Evolutionary conservation across 2,888 invertebrate species (phyloP).

Genomic region (Phengaris arion): DNA sequence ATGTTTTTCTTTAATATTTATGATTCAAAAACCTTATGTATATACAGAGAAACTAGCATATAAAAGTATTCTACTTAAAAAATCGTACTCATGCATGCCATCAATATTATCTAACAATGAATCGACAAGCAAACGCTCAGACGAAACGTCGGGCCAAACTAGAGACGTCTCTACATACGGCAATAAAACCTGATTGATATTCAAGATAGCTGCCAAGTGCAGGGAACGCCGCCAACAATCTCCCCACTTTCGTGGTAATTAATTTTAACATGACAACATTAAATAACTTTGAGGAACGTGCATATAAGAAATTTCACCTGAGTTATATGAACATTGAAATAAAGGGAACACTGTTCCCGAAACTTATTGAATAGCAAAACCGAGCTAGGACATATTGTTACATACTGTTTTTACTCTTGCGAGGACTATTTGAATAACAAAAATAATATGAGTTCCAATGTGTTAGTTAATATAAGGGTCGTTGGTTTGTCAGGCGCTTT

Average conservation of each 20-base stretch:
- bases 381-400: no score
- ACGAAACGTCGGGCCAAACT: constrained; percentile 33
- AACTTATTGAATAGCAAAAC: background rate
- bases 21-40: background rate
- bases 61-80: background rate
- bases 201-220: constrained; percentile 33
- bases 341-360: background rate
- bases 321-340: background rate
- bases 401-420: no score
- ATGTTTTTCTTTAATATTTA: no score
- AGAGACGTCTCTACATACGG: constrained; percentile 31
- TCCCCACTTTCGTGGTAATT: constrained; percentile 31
- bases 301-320: constrained; percentile 2
- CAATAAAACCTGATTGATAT: constrained; percentile 33
- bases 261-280: constrained; percentile 33
- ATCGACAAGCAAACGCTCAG: constrained; percentile 29
- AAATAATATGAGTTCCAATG: no score
- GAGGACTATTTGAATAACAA: no score
- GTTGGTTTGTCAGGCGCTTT: no score
- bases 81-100: background rate
- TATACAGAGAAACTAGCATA: background rate
- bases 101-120: constrained; percentile 32
- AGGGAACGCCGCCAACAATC: constrained; percentile 32
- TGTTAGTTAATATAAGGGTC: no score
- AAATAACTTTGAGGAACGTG: constrained; percentile 19